Evolutionary conservation across 2,797 vertebrate species (phyloP).

Genomic region (Hemitrygon akajei): DNA sequence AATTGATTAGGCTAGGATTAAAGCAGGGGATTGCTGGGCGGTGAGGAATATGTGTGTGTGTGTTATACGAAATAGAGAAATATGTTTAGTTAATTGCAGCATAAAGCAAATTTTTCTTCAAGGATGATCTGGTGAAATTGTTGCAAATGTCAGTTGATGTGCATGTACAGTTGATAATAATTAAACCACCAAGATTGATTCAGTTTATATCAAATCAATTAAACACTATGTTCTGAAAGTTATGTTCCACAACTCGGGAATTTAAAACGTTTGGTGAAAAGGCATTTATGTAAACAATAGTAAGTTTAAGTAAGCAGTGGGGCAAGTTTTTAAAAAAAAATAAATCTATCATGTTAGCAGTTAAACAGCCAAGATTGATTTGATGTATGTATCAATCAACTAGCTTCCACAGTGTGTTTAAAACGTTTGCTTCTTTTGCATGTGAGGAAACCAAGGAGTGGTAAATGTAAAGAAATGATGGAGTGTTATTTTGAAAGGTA

Average conservation of each 20-base stretch:
- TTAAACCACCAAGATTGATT: background rate
- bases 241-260: background rate
- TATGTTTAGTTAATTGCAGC: background rate
- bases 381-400: background rate
- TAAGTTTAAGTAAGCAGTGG: background rate
- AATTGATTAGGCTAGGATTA: too few relatives aligned
- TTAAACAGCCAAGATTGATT: background rate
- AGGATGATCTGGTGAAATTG: slow-evolving; percentile 6
- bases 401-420: background rate
- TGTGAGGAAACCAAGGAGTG: background rate
- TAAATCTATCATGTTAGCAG: background rate
- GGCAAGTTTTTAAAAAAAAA: too few relatives aligned
- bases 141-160: background rate
- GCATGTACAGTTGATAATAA: background rate
- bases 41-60: too few relatives aligned
- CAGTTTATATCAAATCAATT: background rate
- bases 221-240: background rate
- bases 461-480: background rate
- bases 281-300: background rate
- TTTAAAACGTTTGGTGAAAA: background rate
- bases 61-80: background rate
- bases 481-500: background rate
- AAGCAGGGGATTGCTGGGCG: too few relatives aligned
- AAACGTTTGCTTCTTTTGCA: background rate
- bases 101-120: background rate